Evolutionary conservation across 53 echinoderm and acorn worm species (phyloP).

Genomic region (Hippasteria phrygiana): DNA sequence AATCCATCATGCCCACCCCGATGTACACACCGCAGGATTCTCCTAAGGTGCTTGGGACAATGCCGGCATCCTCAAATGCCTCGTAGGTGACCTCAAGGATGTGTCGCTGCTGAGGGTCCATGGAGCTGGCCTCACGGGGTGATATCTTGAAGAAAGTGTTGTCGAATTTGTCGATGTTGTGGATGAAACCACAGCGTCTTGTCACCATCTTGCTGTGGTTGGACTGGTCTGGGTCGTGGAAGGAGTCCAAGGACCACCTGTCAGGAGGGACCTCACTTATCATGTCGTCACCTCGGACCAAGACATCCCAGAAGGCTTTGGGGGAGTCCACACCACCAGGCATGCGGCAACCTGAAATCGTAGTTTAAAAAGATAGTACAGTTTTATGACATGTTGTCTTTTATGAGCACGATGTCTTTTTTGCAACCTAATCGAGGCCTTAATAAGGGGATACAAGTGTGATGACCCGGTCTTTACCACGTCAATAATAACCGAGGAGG

Average conservation of each 20-base stretch:
- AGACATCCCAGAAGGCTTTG: constrained; percentile 56
- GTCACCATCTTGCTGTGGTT: constrained; percentile 61
- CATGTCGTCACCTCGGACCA: constrained; percentile 21
- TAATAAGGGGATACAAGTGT: too few relatives aligned
- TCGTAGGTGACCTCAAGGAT: constrained; percentile 68
- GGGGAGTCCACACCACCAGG: constrained; percentile 59
- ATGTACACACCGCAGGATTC: too few relatives aligned
- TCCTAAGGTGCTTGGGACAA: constrained; percentile 40
- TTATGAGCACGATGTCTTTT: too few relatives aligned
- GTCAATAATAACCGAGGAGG: too few relatives aligned
- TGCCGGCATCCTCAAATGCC: constrained; percentile 68
- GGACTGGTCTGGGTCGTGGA: constrained; percentile 54
- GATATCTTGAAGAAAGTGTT: too few relatives aligned
- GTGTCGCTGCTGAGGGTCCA: constrained; percentile 56
- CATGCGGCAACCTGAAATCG: constrained; percentile 62
- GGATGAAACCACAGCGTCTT: constrained; percentile 51
- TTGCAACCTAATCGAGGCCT: too few relatives aligned
- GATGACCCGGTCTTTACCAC: too few relatives aligned
- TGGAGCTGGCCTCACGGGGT: too few relatives aligned
- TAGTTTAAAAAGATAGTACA: neutral
- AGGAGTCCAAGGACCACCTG: constrained; percentile 62
- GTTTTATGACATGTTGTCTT: too few relatives aligned
- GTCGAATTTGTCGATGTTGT: too few relatives aligned
- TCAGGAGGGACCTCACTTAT: constrained; percentile 55
- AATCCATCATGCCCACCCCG: constrained; percentile 69